These are phyloP conservation scores for Ooceraea biroi DNA, from an alignment of 1,140 invertebrate genomes.

Conservation along the genomic window DNA sequence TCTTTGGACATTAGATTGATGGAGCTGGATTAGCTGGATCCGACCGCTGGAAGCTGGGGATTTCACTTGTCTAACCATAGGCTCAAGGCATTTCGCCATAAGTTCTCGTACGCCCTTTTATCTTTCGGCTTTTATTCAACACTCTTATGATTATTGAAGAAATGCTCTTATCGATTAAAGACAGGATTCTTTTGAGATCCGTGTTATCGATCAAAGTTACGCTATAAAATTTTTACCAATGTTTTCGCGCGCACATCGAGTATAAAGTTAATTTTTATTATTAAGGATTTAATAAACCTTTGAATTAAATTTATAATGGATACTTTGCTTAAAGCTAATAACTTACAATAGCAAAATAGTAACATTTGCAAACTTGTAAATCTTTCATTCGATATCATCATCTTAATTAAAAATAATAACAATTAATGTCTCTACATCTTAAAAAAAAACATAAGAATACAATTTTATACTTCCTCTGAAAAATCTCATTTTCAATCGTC, in stretches of 20 bases:
- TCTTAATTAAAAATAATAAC: background rate
- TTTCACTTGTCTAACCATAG: constrained; percentile 77
- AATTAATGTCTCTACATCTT: background rate
- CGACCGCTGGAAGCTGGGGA: constrained; percentile 76
- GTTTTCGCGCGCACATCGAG: background rate
- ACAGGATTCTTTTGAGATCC: background rate
- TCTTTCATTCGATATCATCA: background rate
- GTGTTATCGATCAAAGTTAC: background rate
- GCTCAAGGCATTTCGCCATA: constrained; percentile 75
- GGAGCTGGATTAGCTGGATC: constrained; percentile 80
- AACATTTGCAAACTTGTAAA: background rate
- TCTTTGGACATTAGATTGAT: constrained; percentile 81
- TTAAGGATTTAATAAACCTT: constrained; percentile 13
- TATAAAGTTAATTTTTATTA: constrained; percentile 5
- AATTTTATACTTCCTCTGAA: background rate
- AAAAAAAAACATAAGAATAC: background rate
- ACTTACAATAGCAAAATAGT: background rate
- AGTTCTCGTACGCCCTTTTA: constrained; percentile 64
- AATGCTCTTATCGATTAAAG: constrained; percentile 43
- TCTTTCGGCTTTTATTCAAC: constrained; percentile 61
- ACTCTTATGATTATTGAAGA: constrained; percentile 70
- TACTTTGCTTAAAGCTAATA: background rate
- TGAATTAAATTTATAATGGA: background rate
- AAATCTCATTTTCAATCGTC: background rate
- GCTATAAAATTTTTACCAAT: background rate